Conservation (phyloP, 92 coral and sea anemone species). For the Heteractis magnifica region DNA sequence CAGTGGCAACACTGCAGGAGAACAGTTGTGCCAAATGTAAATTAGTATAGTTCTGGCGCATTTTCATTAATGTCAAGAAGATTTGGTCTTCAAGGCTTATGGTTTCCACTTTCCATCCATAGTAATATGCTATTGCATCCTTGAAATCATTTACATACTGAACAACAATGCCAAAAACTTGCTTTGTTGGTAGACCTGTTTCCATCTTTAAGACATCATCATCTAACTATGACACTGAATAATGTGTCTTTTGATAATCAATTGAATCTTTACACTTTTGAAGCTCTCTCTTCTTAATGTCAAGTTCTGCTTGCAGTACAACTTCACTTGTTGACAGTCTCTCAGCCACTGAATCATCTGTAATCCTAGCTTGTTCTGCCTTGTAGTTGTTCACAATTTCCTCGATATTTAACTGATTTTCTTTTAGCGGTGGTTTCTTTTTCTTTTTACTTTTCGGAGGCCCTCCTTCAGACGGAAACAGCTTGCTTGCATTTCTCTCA, state of each 20-base stretch:
- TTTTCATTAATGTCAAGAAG: slow-evolving; percentile 49
- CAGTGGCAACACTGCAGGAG: no score
- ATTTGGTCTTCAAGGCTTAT: slow-evolving; percentile 41
- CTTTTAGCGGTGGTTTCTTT: not conserved
- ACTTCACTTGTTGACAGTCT: slow-evolving; percentile 16
- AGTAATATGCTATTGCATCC: slow-evolving; percentile 33
- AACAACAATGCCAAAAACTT: no score
- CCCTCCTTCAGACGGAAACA: slow-evolving; percentile 17
- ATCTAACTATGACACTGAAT: slow-evolving; percentile 30
- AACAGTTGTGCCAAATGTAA: not conserved
- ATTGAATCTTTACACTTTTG: not conserved
- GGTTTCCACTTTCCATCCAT: slow-evolving; percentile 47
- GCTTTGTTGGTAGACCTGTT: no score
- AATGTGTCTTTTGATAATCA: slow-evolving; percentile 28
- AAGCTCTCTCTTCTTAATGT: slow-evolving; percentile 32
- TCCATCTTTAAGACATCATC: slow-evolving; percentile 32
- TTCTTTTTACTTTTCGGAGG: slow-evolving; percentile 27
- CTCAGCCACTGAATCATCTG: not conserved
- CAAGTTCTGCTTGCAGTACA: slow-evolving; percentile 43
- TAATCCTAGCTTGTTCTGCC: not conserved
- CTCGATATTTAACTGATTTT: not conserved
- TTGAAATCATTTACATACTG: slow-evolving; percentile 16
- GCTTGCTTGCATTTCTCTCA: slow-evolving; percentile 25
- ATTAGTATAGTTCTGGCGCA: slow-evolving; percentile 20
- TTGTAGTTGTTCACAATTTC: not conserved